Evolutionary conservation across 1,140 invertebrate species (phyloP).

Genomic region (Lutraria rhynchaena): DNA sequence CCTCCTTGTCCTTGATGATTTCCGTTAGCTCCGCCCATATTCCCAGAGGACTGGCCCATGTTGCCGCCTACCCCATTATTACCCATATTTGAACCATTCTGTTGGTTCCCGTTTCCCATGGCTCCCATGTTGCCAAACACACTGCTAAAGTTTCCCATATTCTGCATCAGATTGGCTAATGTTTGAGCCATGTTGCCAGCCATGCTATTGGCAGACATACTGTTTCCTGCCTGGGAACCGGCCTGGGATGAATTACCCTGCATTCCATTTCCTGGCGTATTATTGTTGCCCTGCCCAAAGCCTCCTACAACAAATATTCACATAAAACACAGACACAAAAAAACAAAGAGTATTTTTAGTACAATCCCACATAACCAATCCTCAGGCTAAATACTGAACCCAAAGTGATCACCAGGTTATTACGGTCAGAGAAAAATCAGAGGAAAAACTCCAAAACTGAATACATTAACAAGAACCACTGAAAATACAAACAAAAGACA

Average conservation of each 20-base stretch:
- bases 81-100: slow-evolving; percentile 6
- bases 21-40: slow-evolving; percentile 19
- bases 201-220: background rate
- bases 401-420: too few relatives aligned
- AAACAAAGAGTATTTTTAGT: background rate
- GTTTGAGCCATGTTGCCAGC: slow-evolving; percentile 15
- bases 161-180: slow-evolving; percentile 41
- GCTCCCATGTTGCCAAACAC: slow-evolving; percentile 49
- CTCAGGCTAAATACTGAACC: background rate
- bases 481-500: too few relatives aligned
- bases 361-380: background rate
- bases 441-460: too few relatives aligned
- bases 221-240: background rate
- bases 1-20: slow-evolving; percentile 1
- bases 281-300: slow-evolving; percentile 27
- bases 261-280: slow-evolving; percentile 27
- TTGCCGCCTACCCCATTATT: background rate
- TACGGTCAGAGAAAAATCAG: too few relatives aligned
- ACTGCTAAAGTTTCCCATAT: slow-evolving; percentile 53
- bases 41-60: slow-evolving; percentile 7
- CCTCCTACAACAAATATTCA: slow-evolving; percentile 48
- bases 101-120: background rate
- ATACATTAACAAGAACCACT: too few relatives aligned
- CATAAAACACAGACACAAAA: slow-evolving; percentile 30
- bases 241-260: slow-evolving; percentile 4